These are phyloP conservation scores for Hylomyscus alleni DNA, from an alignment of 2,797 vertebrate species.

Conservation along the genomic window DNA sequence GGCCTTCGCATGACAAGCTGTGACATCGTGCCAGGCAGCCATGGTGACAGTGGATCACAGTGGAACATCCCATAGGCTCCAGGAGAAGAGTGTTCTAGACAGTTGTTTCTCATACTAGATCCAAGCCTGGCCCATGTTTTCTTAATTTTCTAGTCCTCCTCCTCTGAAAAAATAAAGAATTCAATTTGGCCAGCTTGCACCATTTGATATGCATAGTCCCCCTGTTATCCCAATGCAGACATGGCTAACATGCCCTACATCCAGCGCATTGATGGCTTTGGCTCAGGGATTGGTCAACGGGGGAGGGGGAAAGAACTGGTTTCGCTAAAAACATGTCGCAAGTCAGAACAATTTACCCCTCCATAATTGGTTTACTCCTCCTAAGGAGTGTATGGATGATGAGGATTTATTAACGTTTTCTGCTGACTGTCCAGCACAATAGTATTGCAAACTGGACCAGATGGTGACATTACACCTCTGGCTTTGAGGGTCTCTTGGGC, in stretches of 20 bases:
- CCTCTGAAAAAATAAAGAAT: background rate
- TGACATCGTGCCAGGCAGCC: background rate
- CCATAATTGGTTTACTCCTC: background rate
- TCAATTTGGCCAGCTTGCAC: background rate
- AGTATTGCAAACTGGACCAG: background rate
- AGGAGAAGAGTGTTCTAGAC: background rate
- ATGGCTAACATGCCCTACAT: background rate
- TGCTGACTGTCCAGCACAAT: background rate
- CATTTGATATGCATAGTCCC: background rate
- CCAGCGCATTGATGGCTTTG: background rate
- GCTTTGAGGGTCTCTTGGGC: background rate
- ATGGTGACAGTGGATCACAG: background rate
- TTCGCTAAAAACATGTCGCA: slow-evolving; percentile 32
- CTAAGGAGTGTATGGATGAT: background rate
- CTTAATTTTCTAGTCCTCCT: background rate
- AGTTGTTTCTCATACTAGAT: background rate
- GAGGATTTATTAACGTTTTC: slow-evolving; percentile 15
- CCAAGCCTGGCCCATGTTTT: background rate
- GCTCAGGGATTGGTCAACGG: background rate
- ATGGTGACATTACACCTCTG: slow-evolving; percentile 40
- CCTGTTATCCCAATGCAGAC: background rate
- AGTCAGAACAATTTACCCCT: background rate
- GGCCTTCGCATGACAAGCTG: background rate
- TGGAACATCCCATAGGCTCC: background rate
- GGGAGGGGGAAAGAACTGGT: background rate